Percentiles rank a stretch among this genome's conserved stretches.
These are phyloP conservation scores for Palythoa grandiflora DNA, from an alignment of 92 coral and sea anemone species.

Conservation along the genomic window DNA sequence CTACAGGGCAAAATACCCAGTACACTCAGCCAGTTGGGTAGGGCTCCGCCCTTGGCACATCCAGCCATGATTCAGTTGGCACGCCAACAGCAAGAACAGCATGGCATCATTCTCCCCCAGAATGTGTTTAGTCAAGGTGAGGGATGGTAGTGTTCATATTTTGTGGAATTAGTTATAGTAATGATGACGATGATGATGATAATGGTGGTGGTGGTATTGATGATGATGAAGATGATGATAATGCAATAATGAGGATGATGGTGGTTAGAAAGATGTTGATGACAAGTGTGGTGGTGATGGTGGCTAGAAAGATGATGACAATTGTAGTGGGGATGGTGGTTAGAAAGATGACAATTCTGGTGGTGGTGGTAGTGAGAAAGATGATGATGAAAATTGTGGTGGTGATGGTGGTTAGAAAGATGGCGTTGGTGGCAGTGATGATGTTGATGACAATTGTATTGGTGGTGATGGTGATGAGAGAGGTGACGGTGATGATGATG, in stretches of 20 bases:
- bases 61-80: slow-evolving; percentile 82
- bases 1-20: slow-evolving; percentile 80
- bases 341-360: too few species aligned
- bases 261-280: too few species aligned
- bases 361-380: not conserved
- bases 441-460: not conserved
- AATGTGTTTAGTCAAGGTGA: slow-evolving; percentile 86
- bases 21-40: slow-evolving; percentile 78
- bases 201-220: not conserved
- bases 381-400: not conserved
- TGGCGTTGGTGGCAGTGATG: not conserved
- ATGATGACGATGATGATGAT: not conserved
- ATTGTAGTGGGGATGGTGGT: not conserved
- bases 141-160: not conserved
- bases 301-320: not conserved
- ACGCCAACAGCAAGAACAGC: slow-evolving; percentile 73
- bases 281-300: not conserved
- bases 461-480: not conserved
- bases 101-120: slow-evolving; percentile 69
- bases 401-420: too few species aligned
- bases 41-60: slow-evolving; percentile 64
- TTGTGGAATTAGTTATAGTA: not conserved
- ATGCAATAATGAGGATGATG: not conserved
- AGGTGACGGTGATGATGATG: not conserved
- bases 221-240: not conserved